Conservation (phyloP, 2,113 vertebrate genomes). For the Prunella himalayana region DNA sequence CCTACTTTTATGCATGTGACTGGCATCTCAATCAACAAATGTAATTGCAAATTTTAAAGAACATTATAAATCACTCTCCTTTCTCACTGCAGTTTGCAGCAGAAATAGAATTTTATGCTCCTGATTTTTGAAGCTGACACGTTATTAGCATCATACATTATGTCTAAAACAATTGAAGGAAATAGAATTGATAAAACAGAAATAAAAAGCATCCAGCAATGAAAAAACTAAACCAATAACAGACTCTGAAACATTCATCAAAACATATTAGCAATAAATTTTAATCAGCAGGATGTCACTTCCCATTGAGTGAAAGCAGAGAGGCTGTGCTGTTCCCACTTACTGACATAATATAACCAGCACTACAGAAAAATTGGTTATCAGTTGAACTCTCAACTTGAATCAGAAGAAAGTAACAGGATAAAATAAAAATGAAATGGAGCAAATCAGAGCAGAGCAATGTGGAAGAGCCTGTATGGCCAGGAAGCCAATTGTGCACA, state of each 20-base stretch:
- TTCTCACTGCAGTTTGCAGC: not conserved
- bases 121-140: conserved; percentile 7
- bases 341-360: not conserved
- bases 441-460: not conserved
- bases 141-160: conserved; percentile 35
- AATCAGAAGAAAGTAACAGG: not conserved
- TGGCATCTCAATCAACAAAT: conserved; percentile 17
- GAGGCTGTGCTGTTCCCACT: not conserved
- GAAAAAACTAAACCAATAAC: conserved; percentile 30
- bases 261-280: conserved; percentile 52
- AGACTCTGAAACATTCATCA: conserved; percentile 43
- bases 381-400: not conserved
- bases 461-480: not conserved
- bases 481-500: not conserved
- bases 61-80: conserved; percentile 4
- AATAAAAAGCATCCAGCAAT: conserved; percentile 35
- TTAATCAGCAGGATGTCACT: conserved; percentile 48
- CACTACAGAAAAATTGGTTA: not conserved
- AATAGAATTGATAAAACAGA: conserved; percentile 33
- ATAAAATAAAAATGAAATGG: not conserved
- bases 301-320: conserved; percentile 28
- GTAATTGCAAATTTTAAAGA: conserved; percentile 6
- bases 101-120: not conserved
- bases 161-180: conserved; percentile 11
- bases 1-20: not conserved